Evolutionary conservation across 1,140 invertebrate genomes (phyloP), one percentile per base, ranked within the genome.

Genomic region (Caenorhabditis tropicalis): DNA sequence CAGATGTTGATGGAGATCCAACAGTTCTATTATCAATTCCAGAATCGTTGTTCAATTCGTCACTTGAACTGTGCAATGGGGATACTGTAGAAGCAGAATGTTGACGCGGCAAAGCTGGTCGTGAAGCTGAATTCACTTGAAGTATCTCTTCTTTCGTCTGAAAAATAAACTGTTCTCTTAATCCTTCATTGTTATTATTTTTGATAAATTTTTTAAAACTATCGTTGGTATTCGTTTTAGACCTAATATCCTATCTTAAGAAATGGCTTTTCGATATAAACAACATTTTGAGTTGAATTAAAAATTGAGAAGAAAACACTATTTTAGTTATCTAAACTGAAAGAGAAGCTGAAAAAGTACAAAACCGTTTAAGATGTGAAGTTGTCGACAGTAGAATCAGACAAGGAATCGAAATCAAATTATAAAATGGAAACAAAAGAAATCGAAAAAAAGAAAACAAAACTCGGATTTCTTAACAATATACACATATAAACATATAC

Each of bases 1-100:
- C 85, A 5, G 85, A 86, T 29, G 85, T 86, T 15, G 85, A 84
- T 39, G 85, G 85, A 27, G 85, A 86, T 48, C 85, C 87, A 29
- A 82, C 46, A 24, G 82, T 83, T 43, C 82, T 39, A 39, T 86
- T 86, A 29, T 86, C 85, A 70, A 86, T 86, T 46, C 85, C 85
- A 49, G 82, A 84, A 33, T 86, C 85, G 85, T 83, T 83, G 39
- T 79, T 80, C 16, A 86, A 70, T 33, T 86, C 85, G 65, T 74
- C 65, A 43, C 65, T 74, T 2, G 65, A 74, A 24, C 65, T 74
- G 24, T 74, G 65, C 36, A 74, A 74, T 46, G 65, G 65, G 29
- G 65, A 74, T 43, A 74, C 65, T 43, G 65, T 74, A 43, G 65
- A 74, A 12, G 65, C 33, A 9, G 65, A 74, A 21, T 74, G 65